Evolutionary conservation across 2,888 invertebrate species (phyloP).

Genomic region (Spisula subtruncata): DNA sequence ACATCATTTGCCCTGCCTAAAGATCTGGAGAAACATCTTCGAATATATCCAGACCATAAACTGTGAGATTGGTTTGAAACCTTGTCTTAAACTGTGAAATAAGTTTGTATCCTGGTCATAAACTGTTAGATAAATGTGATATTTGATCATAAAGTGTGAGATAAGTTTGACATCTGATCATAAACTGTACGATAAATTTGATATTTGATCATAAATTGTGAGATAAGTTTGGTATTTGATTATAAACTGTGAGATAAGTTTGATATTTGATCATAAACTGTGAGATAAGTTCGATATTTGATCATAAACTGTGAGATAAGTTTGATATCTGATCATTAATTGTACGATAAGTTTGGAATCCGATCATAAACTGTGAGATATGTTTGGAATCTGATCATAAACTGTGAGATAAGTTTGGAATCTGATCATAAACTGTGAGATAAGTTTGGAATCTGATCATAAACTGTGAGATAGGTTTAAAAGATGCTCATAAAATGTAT

Average conservation of each 20-base stretch:
- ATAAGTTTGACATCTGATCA: no score
- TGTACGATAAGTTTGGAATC: constrained; percentile 32
- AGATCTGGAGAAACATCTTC: constrained; percentile 79
- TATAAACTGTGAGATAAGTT: no score
- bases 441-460: no score
- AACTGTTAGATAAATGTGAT: constrained; percentile 2
- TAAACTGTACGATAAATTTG: no score
- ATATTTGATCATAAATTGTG: constrained; percentile 50
- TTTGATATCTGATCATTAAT: constrained; percentile 61
- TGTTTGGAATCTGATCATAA: constrained; percentile 55
- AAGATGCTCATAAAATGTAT: no score
- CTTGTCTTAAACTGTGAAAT: constrained; percentile 54
- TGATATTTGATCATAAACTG: background rate
- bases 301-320: constrained; percentile 54
- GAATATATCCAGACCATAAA: constrained; percentile 66
- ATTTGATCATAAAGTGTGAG: no score
- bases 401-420: no score
- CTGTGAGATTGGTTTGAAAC: background rate
- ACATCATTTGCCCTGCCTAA: constrained; percentile 78
- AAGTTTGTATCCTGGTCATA: constrained; percentile 47
- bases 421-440: no score
- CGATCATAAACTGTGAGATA: constrained; percentile 56
- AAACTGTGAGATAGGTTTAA: no score
- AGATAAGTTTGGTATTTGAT: no score
- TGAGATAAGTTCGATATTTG: constrained; percentile 4